Conservation (phyloP, 2,888 invertebrate genomes). For the Trichopoda pennipes region DNA sequence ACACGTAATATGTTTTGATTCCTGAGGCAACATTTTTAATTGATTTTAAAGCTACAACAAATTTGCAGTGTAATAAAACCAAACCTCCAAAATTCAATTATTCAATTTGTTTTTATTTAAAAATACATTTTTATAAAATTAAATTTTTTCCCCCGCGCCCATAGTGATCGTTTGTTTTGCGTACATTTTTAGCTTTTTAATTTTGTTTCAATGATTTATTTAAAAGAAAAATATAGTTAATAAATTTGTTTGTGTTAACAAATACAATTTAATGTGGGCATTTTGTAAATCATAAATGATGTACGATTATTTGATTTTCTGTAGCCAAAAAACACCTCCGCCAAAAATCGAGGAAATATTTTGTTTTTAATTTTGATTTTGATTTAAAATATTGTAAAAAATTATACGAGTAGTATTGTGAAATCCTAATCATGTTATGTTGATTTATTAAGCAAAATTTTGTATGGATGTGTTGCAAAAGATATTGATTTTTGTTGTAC, state of each 20-base stretch:
- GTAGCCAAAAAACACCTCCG: constrained; percentile 46
- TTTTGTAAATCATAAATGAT: constrained; percentile 48
- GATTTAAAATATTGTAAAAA: neutral
- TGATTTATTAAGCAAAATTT: constrained; percentile 4
- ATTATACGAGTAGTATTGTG: neutral
- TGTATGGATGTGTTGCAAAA: neutral
- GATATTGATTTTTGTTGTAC: too few species aligned
- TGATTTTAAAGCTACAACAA: too few species aligned
- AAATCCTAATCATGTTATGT: constrained; percentile 7
- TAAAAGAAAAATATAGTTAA: constrained; percentile 7
- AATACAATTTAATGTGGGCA: constrained; percentile 52
- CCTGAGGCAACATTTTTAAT: too few species aligned
- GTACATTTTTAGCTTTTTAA: neutral
- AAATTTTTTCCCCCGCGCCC: constrained; percentile 15
- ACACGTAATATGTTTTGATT: too few species aligned
- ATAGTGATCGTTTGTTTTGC: constrained; percentile 4
- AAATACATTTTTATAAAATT: constrained; percentile 1
- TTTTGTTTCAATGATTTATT: neutral
- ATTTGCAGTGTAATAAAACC: neutral
- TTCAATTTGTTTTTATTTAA: constrained; percentile 3
- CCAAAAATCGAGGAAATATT: constrained; percentile 8
- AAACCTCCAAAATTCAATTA: neutral
- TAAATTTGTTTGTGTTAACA: constrained; percentile 13
- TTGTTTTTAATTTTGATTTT: neutral
- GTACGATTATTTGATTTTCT: constrained; percentile 38